Evolutionary conservation across 2,888 invertebrate genomes (phyloP).

Genomic region (Oscheius sp.): DNA sequence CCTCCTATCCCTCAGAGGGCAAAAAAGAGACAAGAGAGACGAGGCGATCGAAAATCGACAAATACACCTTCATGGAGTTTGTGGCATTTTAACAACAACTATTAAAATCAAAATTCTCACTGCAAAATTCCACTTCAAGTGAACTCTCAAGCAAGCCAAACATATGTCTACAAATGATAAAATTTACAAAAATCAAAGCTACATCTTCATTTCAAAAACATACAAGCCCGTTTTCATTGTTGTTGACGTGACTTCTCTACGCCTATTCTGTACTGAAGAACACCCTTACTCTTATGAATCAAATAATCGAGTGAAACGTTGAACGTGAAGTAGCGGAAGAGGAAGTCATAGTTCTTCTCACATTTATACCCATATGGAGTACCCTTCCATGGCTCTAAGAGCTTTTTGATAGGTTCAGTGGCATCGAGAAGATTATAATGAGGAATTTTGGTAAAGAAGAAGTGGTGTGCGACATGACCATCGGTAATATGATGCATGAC

Average conservation of each 20-base stretch:
- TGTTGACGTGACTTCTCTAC: slow-evolving; percentile 33
- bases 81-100: too few species aligned
- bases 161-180: neutral
- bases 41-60: neutral
- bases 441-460: slow-evolving; percentile 68
- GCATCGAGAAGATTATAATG: slow-evolving; percentile 67
- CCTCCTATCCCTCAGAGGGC: neutral
- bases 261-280: slow-evolving; percentile 59
- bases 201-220: too few species aligned
- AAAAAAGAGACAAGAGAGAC: neutral
- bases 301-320: slow-evolving; percentile 65
- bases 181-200: too few species aligned
- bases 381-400: slow-evolving; percentile 40
- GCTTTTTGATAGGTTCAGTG: slow-evolving; percentile 57
- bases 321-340: slow-evolving; percentile 61
- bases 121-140: neutral
- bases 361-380: slow-evolving; percentile 63
- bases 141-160: slow-evolving; percentile 3
- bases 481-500: slow-evolving; percentile 60
- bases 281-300: slow-evolving; percentile 64
- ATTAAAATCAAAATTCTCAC: neutral
- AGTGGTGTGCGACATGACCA: slow-evolving; percentile 67
- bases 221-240: neutral
- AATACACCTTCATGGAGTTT: neutral
- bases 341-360: slow-evolving; percentile 59